Evolutionary conservation across 2,888 invertebrate species (phyloP).

Genomic region (Lasius platythorax): DNA sequence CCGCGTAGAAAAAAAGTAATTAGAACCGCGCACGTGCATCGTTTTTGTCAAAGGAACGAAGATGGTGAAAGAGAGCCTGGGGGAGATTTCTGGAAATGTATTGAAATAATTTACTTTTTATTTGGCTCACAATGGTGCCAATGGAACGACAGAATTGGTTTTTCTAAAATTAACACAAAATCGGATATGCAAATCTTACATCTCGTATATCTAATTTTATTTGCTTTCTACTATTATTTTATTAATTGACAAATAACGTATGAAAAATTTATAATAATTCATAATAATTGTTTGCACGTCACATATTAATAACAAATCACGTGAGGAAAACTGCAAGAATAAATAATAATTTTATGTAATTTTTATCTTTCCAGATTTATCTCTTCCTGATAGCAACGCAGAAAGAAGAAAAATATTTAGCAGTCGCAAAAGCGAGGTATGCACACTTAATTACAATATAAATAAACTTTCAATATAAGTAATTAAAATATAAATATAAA

Average conservation of each 20-base stretch:
- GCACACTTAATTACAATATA: not conserved
- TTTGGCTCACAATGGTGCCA: not conserved
- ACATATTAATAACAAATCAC: not conserved
- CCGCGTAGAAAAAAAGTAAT: slow-evolving; percentile 24
- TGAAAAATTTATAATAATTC: not conserved
- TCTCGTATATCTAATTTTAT: not conserved
- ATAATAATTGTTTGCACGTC: not conserved
- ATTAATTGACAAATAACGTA: not conserved
- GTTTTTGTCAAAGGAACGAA: not conserved
- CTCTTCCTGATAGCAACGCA: not conserved
- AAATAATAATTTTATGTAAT: not conserved
- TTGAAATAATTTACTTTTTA: slow-evolving; percentile 18
- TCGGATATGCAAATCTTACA: slow-evolving; percentile 1
- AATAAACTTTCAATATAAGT: not conserved
- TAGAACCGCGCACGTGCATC: slow-evolving; percentile 33
- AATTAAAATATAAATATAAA: not conserved
- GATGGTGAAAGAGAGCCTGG: not conserved
- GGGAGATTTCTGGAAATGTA: slow-evolving; percentile 19
- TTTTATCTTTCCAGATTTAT: not conserved
- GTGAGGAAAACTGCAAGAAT: no score
- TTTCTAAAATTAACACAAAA: not conserved
- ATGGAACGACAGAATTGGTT: not conserved
- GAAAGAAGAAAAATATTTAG: not conserved
- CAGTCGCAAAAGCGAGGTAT: not conserved
- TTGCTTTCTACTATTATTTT: not conserved